Conservation (phyloP, 1,140 invertebrate species). For the Psix sp. region DNA sequence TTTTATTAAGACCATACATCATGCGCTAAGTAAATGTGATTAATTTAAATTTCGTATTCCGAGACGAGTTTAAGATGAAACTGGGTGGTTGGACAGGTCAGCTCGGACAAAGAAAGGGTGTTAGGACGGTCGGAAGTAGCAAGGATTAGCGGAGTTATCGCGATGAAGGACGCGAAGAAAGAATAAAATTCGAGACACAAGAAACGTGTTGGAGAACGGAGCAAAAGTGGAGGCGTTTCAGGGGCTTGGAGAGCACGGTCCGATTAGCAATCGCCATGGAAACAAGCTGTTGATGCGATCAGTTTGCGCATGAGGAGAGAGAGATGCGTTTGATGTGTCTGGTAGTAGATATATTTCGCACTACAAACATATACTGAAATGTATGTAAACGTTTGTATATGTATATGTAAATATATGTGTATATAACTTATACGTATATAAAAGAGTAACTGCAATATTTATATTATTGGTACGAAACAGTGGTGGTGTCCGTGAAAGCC, state of each 20-base stretch:
- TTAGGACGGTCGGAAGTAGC: neutral
- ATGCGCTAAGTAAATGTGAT: conserved; percentile 25
- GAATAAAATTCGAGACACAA: conserved; percentile 33
- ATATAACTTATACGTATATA: conserved; percentile 34
- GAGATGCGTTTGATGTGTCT: conserved; percentile 65
- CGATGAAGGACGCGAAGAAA: conserved; percentile 23
- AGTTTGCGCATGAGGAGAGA: conserved; percentile 74
- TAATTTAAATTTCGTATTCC: no score
- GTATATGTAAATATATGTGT: conserved; percentile 33
- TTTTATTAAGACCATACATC: conserved; percentile 41
- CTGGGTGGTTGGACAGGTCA: no score
- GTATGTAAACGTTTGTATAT: conserved; percentile 39
- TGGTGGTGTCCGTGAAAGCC: conserved; percentile 52
- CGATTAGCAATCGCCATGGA: conserved; percentile 81
- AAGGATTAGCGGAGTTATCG: neutral
- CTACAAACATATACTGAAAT: conserved; percentile 38
- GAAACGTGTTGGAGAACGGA: conserved; percentile 46
- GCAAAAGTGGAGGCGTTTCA: conserved; percentile 66
- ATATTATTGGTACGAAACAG: conserved; percentile 61
- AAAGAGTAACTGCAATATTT: conserved; percentile 63
- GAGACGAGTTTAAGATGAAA: neutral
- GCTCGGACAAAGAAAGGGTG: no score
- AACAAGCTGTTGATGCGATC: conserved; percentile 80
- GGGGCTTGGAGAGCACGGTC: conserved; percentile 70
- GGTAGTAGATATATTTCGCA: conserved; percentile 59